Evolutionary conservation across 2,113 vertebrate genomes (phyloP).

Genomic region (Hassar affinis): DNA sequence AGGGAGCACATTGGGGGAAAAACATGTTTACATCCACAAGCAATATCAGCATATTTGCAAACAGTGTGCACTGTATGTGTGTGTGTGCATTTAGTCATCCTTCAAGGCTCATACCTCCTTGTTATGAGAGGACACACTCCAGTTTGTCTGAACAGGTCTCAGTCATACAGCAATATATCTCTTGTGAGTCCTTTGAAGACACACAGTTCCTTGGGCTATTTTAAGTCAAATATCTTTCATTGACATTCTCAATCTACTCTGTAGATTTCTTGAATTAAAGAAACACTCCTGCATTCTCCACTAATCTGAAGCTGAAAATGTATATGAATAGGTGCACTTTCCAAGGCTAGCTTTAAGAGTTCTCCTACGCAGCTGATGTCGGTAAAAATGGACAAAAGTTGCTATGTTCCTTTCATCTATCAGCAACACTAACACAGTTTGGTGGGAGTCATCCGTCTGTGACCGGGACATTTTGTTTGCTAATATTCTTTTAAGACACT

Average conservation of each 20-base stretch:
- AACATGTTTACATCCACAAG: constrained; percentile 38
- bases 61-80: background rate
- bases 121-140: background rate
- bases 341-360: background rate
- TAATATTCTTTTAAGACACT: background rate
- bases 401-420: background rate
- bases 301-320: background rate
- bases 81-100: background rate
- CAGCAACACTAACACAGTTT: background rate
- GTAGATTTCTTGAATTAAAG: background rate
- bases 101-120: background rate
- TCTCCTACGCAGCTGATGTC: background rate
- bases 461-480: background rate
- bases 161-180: background rate
- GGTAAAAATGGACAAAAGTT: background rate
- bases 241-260: background rate
- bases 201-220: background rate
- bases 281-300: background rate
- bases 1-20: constrained; percentile 14
- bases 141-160: background rate
- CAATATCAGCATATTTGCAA: background rate
- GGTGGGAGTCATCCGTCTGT: background rate
- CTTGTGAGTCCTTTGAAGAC: background rate
- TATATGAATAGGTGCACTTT: background rate
- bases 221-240: background rate